A percentile compares a stretch with the other conserved stretches of the same genome.
Conservation (phyloP, 2,888 invertebrate species). For the Holacanthella duospinosa region DNA sequence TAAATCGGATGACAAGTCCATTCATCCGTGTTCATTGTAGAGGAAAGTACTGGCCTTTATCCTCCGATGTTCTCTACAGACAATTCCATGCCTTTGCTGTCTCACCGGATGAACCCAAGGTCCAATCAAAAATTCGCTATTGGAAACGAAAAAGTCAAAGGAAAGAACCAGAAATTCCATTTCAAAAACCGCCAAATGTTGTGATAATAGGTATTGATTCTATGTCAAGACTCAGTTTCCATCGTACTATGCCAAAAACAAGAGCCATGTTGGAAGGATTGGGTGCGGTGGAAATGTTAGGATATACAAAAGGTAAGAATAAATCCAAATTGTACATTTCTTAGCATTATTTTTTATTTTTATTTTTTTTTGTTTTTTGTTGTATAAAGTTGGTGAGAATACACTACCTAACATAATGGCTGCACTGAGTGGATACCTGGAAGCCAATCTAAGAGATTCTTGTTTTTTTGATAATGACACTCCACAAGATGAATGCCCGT, state of each 20-base stretch:
- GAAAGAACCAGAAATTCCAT: neutral
- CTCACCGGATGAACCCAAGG: neutral
- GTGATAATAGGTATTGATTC: constrained; percentile 65
- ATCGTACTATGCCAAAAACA: constrained; percentile 65
- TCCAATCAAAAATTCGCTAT: neutral
- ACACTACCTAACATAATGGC: constrained; percentile 84
- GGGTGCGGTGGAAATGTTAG: constrained; percentile 60
- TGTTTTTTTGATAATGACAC: constrained; percentile 35
- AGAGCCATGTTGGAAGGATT: constrained; percentile 54
- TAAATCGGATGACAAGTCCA: neutral
- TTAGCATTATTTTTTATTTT: neutral
- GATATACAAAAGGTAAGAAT: constrained; percentile 52
- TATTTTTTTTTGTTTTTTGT: neutral
- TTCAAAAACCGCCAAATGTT: constrained; percentile 21
- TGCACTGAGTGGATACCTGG: constrained; percentile 57
- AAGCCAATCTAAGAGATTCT: constrained; percentile 23
- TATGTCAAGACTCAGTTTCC: constrained; percentile 66
- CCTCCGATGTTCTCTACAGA: constrained; percentile 23
- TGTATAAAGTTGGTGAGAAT: constrained; percentile 58
- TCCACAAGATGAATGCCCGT: constrained; percentile 57
- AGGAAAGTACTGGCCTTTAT: constrained; percentile 24
- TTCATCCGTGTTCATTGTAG: constrained; percentile 25
- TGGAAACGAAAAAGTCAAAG: constrained; percentile 3
- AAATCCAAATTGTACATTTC: too few species aligned
- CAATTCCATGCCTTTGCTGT: constrained; percentile 21